Base-by-base conservation (phyloP, 2,113 vertebrate genomes). In the Oryzias melastigma region DNA sequence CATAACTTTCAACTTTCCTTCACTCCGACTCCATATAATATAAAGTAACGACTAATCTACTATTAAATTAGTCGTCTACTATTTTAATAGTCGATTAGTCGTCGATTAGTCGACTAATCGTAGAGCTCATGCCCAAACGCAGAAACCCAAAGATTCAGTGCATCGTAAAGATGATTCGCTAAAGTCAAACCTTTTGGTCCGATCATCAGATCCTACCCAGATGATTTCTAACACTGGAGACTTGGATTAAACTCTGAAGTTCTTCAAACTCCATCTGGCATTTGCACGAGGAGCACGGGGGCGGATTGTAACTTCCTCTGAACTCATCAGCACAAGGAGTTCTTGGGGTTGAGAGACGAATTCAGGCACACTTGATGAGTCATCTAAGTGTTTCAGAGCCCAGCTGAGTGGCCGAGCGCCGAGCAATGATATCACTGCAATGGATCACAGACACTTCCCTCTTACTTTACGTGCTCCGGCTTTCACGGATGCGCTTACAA, bases 341-440 rank as follows among this genome's bases (percentile, higher is more conserved):
- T 80, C 69, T 66, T 24, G 45, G 68, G 73, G 81, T 67, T 50
- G 62, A 71, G 68, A 76, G 66, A 84, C 63, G 62, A 85, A 84
- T 77, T 64, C 50, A 71, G 77, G 75, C 74, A 81, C 60, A 46
- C 65, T 35, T 68, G 77, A 82, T 86, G 84, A 90, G 73, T 90
- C 88, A 88, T 87, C 70, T 46, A 68, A 84, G 69, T 25, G 19
- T 62, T 80, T 75, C 45, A 58, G 29, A 77, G 80, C 53, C 70
- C 73, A 82, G 75, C 82, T 75, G 81, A 87, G 68, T 48, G 68
- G 68, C 43, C 3, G 62, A 71, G 52, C 47, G 71, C 25, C 55
- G 24, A 20, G 18, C 44, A 48, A 72, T 77, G 52, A 73, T 78
- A 73, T 65, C 74, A 55, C 65, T 29, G 70, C 53, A 49, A 70